phyloP scores from a whole-genome alignment of 2,113 vertebrate species.

The Herpailurus yagouaroundi region DNA sequence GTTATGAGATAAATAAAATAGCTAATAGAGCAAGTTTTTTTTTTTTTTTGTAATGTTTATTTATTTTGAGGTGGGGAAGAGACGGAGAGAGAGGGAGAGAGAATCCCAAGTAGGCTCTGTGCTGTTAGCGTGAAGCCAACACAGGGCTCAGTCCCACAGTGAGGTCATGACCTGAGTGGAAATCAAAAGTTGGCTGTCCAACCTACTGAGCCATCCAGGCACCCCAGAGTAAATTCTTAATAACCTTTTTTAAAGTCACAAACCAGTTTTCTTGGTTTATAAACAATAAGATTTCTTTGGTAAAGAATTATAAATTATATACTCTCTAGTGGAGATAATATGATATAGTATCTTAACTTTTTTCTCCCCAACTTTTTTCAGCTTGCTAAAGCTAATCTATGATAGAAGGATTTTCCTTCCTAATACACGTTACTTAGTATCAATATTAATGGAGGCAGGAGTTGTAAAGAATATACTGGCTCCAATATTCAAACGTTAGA shows the following conservation, averaged over 20 bases:
- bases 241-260: not conserved
- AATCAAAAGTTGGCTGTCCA: too few species aligned
- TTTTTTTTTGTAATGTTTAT: too few species aligned
- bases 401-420: not conserved
- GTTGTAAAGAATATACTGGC: not conserved
- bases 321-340: not conserved
- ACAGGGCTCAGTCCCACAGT: too few species aligned
- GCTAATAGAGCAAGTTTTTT: not conserved
- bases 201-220: too few species aligned
- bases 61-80: too few species aligned
- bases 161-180: too few species aligned
- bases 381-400: not conserved
- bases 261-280: constrained; percentile 26
- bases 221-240: not conserved
- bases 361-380: not conserved
- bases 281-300: not conserved
- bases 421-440: not conserved
- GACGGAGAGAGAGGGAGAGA: too few species aligned
- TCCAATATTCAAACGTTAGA: not conserved
- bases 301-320: not conserved
- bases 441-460: not conserved
- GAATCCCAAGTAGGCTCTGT: too few species aligned
- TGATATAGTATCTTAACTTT: not conserved
- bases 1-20: constrained; percentile 24
- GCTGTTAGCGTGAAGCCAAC: too few species aligned